Conservation (phyloP, 1,140 invertebrate genomes). For the Argopecten irradians region DNA sequence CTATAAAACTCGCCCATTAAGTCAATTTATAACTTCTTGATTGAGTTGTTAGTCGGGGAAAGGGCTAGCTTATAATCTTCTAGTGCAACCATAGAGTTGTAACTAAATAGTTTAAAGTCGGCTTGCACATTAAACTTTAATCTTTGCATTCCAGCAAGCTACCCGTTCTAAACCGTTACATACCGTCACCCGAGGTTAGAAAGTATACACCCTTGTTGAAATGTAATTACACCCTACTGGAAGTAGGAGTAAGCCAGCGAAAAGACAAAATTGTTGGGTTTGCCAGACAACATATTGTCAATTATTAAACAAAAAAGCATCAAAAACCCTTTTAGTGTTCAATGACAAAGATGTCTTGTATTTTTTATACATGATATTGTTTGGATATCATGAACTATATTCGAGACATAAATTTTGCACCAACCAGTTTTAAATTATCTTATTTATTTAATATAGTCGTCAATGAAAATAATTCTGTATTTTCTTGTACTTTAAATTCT, state of each 20-base stretch:
- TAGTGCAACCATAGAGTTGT: neutral
- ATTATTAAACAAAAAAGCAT: neutral
- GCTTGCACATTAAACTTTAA: constrained; percentile 11
- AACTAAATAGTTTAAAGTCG: constrained; percentile 13
- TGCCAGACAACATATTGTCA: neutral
- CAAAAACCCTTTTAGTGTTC: neutral
- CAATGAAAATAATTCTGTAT: too few species aligned
- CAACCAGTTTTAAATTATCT: too few species aligned
- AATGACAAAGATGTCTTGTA: too few species aligned
- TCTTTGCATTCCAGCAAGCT: constrained; percentile 13
- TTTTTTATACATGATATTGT: too few species aligned
- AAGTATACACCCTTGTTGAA: neutral
- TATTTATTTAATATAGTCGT: too few species aligned
- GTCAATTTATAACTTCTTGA: constrained; percentile 10
- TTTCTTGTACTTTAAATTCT: too few species aligned
- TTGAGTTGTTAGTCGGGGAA: neutral
- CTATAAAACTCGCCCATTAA: neutral
- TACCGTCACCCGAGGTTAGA: neutral
- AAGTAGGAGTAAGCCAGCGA: neutral
- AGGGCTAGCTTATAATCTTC: neutral
- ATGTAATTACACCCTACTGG: neutral
- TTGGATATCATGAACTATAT: too few species aligned
- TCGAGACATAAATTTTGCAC: too few species aligned
- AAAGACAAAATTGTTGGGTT: neutral
- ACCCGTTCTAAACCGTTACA: neutral